Base-by-base conservation (phyloP, 2,888 invertebrate genomes). In the Morinoia aosen region DNA sequence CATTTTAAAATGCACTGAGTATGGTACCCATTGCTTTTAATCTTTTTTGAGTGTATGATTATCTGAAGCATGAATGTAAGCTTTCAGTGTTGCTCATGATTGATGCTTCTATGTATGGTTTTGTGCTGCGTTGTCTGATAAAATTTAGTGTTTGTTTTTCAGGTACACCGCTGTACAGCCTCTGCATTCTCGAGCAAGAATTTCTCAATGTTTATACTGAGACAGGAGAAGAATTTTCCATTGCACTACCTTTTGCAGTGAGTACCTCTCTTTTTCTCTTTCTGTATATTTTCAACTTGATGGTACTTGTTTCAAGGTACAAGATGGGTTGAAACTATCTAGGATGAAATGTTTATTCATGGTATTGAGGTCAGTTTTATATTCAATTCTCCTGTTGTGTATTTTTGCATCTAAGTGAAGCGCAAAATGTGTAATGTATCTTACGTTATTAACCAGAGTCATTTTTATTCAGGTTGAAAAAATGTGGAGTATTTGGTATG, bases 401-500 rank as follows among this genome's bases (percentile, higher is more conserved):
- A 48, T 48, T 48, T 48, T 48, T 61, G 61, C 19, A 5, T 61
- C 8, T 8, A 0, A 19, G 14, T 61, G 61, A 33, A 76, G 33
- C 25, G 25, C 25, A 19, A 76, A 76, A 33, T 33, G 25, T 7
- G 25, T 33, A 10, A 76, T 76, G 76, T 76, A 0, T 16, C 76
- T 25, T 16, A 61, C 2, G 33, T 33, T 14, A 76, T 33, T 76
- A 7, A 76, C 76, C 25, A 33, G 25, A 33, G 25, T 76, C 8
- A 76, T 40, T 90, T 39, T 40, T 95, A 3, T 98, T 97, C 98
- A 98, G 98, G 98, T 99, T 1, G 98, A 98, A 95, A 98, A 98
- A 97, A 98, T 98, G 0, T 99, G 99, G 99, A 98, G 98, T 0
- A 98, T 98, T 97, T 98, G 98, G 97, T 98, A 98, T 97, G 99